A percentile compares a stretch with the other conserved stretches of the same genome.
These are phyloP conservation scores for Tringa solitaria DNA, from an alignment of 2,113 vertebrate genomes.

Conservation along the genomic window DNA sequence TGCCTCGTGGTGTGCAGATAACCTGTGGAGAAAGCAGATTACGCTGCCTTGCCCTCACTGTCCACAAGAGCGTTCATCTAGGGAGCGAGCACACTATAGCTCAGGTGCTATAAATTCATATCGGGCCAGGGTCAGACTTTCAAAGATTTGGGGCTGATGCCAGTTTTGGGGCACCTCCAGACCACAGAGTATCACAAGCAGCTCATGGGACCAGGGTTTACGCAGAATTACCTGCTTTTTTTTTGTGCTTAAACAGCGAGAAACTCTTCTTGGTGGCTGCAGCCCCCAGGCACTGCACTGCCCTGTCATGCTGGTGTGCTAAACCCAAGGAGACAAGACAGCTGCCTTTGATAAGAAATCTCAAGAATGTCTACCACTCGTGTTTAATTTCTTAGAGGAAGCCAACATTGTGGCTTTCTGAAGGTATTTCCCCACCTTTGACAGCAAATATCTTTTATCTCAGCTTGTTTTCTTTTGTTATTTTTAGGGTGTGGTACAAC, in stretches of 20 bases:
- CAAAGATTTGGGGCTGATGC: neutral
- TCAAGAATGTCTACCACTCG: neutral
- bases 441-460: neutral
- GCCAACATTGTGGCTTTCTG: neutral
- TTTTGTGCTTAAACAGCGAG: neutral
- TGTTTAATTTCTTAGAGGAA: neutral
- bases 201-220: neutral
- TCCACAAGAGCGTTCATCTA: neutral
- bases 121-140: neutral
- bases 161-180: neutral
- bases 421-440: constrained; percentile 17
- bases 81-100: neutral
- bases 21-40: neutral
- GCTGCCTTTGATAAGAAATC: neutral
- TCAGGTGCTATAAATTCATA: neutral
- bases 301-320: neutral
- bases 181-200: neutral
- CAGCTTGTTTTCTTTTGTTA: neutral
- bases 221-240: neutral
- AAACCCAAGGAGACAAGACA: neutral
- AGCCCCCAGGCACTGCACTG: neutral
- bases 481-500: neutral
- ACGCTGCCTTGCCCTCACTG: neutral
- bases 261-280: neutral
- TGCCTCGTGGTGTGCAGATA: neutral